These are phyloP conservation scores for Anabas testudineus DNA, from an alignment of 2,797 vertebrate genomes.

Conservation along the genomic window DNA sequence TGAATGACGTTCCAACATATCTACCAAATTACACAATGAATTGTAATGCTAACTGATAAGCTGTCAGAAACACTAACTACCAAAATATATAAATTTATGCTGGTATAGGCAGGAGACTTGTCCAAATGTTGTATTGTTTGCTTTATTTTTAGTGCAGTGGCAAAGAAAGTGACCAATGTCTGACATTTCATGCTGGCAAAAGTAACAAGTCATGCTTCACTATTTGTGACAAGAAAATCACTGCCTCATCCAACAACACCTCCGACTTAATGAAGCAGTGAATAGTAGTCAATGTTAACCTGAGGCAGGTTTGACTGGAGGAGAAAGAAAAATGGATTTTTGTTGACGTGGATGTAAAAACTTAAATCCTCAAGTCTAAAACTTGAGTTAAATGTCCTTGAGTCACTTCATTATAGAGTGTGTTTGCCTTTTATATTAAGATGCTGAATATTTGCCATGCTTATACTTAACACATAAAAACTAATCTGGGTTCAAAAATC, in stretches of 20 bases:
- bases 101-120: background rate
- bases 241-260: conserved; percentile 22
- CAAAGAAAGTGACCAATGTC: conserved; percentile 6
- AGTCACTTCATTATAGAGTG: background rate
- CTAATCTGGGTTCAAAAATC: conserved; percentile 1
- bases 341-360: background rate
- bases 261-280: conserved; percentile 26
- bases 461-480: background rate
- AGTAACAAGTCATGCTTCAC: conserved; percentile 20
- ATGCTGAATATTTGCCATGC: background rate
- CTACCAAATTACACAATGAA: background rate
- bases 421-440: background rate
- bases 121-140: background rate
- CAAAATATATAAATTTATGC: background rate
- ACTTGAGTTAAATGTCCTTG: background rate
- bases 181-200: conserved; percentile 34
- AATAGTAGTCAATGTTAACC: conserved; percentile 26
- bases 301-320: conserved; percentile 20
- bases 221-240: conserved; percentile 29
- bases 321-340: conserved; percentile 21
- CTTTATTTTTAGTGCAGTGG: background rate
- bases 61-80: background rate
- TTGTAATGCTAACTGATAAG: no score
- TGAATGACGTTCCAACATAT: background rate
- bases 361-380: background rate